Conservation (phyloP, 2,797 vertebrate genomes). For the Schizopygopsis pylzovi region DNA sequence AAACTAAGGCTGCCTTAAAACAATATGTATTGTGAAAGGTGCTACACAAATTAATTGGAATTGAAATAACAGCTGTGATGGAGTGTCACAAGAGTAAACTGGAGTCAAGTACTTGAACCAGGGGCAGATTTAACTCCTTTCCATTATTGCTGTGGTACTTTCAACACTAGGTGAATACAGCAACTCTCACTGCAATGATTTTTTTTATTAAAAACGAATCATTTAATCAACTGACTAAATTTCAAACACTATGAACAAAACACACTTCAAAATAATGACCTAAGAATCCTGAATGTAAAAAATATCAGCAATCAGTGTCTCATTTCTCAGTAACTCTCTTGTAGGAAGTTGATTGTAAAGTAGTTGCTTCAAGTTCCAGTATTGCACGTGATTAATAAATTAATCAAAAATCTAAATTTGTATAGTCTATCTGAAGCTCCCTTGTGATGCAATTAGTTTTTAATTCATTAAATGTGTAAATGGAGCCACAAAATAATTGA, state of each 20-base stretch:
- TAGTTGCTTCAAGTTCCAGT: neutral
- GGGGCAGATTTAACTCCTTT: neutral
- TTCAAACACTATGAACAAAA: neutral
- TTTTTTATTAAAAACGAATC: neutral
- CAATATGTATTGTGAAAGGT: neutral
- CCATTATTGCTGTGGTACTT: neutral
- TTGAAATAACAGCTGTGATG: neutral
- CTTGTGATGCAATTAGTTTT: neutral
- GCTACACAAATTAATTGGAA: slow-evolving; percentile 4
- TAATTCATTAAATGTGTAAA: slow-evolving; percentile 44
- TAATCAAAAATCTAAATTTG: slow-evolving; percentile 6
- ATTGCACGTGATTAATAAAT: slow-evolving; percentile 37
- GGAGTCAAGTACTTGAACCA: neutral
- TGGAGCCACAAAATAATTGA: neutral
- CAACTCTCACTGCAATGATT: neutral
- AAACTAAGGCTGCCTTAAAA: slow-evolving; percentile 4
- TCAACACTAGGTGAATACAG: neutral
- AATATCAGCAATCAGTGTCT: neutral
- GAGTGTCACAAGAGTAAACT: neutral
- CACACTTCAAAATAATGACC: neutral
- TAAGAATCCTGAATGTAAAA: neutral
- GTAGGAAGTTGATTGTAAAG: slow-evolving; percentile 12
- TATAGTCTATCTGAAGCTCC: neutral
- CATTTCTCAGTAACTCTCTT: slow-evolving; percentile 35
- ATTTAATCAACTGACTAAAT: neutral